Base-by-base conservation (phyloP, 2,797 vertebrate species). In the Pantherophis alleghaniensis region DNA sequence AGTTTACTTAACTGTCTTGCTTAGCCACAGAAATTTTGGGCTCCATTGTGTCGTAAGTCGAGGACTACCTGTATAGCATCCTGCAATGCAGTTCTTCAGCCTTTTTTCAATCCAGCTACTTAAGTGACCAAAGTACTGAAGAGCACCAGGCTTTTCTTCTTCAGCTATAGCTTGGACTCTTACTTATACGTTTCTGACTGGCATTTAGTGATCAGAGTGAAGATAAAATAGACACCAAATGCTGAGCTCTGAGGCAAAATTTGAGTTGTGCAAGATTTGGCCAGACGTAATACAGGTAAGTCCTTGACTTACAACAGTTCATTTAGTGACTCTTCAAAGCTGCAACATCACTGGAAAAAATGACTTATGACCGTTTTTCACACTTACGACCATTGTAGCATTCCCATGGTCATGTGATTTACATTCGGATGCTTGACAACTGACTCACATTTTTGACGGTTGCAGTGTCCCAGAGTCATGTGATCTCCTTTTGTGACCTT, bases 331-430 rank as follows among this genome's bases (percentile, higher is more conserved):
- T 57, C 4, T 57, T 57, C 26, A 2, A 63, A 63, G 61, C 2
- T 63, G 24, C 26, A 63, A 28, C 60, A 61, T 26, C 60, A 24
- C 60, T 61, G 60, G 2, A 61, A 61, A 11, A 61, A 61, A 24
- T 61, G 24, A 61, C 60, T 59, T 59, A 26, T 10, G 24, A 26
- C 10, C 26, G 3, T 63, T 63, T 63, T 63, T 28, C 61, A 63
- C 26, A 63, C 11, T 63, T 28, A 28, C 0, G 1, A 0, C 5
- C 1, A 10, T 28, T 12, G 24, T 5, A 28, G 3, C 10, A 63
- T 24, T 10, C 26, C 10, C 26, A 24, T 6, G 10, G 26, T 12
- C 61, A 28, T 5, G 26, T 28, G 61, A 63, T 28, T 63, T 12
- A 63, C 10, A 63, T 63, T 63, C 1, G 11, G 9, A 26, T 61